These are phyloP conservation scores for Apus apus DNA, from an alignment of 2,113 vertebrate species.

Conservation along the genomic window DNA sequence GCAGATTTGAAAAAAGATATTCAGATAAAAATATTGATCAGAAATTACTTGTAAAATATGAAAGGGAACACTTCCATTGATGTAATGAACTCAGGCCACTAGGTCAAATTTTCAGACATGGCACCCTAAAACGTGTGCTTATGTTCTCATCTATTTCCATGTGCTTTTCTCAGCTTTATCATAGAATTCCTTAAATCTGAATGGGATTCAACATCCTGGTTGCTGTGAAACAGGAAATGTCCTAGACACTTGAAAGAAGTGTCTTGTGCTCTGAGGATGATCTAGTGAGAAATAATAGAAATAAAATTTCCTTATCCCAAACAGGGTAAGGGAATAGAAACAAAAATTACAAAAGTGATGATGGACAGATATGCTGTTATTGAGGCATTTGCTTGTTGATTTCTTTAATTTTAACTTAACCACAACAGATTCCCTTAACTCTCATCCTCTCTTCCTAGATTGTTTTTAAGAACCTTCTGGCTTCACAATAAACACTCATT, in stretches of 20 bases:
- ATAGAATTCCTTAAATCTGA: background rate
- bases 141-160: background rate
- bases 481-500: background rate
- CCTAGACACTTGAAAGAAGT: background rate
- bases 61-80: background rate
- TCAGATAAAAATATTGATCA: background rate
- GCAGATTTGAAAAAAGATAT: background rate
- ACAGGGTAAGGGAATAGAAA: background rate
- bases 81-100: background rate
- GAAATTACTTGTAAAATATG: background rate
- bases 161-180: background rate
- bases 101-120: background rate
- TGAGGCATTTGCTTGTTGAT: background rate
- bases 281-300: background rate
- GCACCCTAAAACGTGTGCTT: background rate
- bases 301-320: background rate
- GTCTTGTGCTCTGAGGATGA: background rate
- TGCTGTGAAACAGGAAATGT: background rate
- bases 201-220: background rate
- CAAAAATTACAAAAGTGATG: background rate
- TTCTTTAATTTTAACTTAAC: background rate
- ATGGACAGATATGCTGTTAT: background rate
- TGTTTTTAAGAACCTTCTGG: background rate
- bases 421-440: background rate
- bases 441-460: background rate